Conservation (phyloP, 2,797 vertebrate genomes). For the Holocentrus rufus region DNA sequence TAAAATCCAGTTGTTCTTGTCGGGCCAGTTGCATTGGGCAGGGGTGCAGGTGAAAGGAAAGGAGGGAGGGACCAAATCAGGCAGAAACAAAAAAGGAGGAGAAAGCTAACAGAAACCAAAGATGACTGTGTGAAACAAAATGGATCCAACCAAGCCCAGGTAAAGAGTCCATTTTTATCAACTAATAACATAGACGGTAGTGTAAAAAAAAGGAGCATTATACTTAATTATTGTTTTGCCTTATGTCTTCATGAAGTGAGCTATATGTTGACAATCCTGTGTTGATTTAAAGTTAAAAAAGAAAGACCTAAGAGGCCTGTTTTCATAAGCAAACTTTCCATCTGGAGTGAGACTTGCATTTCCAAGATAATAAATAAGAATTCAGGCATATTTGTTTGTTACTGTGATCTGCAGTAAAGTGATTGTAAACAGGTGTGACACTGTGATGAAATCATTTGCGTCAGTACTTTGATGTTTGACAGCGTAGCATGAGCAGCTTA, state of each 20-base stretch:
- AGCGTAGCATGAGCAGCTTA: conserved; percentile 7
- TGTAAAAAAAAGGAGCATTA: neutral
- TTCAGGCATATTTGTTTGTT: conserved; percentile 6
- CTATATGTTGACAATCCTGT: conserved; percentile 8
- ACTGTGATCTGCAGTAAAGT: neutral
- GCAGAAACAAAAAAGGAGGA: conserved; percentile 58
- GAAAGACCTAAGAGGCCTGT: conserved; percentile 3
- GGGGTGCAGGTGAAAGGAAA: conserved; percentile 66
- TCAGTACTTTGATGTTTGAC: conserved; percentile 55
- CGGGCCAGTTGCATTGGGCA: conserved; percentile 64
- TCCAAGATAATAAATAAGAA: neutral
- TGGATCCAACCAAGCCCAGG: conserved; percentile 77
- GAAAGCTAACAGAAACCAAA: conserved; percentile 70
- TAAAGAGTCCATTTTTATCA: conserved; percentile 57
- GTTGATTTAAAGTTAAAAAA: neutral
- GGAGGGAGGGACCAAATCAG: conserved; percentile 65
- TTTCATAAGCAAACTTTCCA: neutral
- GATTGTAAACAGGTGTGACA: conserved; percentile 45
- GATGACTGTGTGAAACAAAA: conserved; percentile 77
- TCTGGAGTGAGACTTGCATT: neutral
- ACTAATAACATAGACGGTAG: neutral
- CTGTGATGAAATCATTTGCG: conserved; percentile 43
- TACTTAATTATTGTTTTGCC: neutral
- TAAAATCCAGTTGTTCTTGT: conserved; percentile 79
- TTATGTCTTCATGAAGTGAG: neutral